Conservation (phyloP, 2,113 vertebrate genomes). For the Muntiacus reevesi region DNA sequence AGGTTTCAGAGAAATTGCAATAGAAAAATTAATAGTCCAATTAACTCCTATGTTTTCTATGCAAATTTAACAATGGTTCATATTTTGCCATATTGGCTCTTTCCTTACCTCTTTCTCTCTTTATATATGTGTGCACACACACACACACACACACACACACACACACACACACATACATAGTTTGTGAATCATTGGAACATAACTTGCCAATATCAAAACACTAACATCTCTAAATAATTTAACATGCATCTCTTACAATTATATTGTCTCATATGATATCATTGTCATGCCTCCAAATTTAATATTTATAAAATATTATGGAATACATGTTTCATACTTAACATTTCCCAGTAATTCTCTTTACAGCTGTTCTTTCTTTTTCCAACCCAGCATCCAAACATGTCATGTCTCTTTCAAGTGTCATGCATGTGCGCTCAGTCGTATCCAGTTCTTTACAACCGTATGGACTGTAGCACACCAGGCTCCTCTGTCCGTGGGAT, state of each 20-base stretch:
- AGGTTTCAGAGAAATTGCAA: conserved; percentile 8
- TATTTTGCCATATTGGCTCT: not conserved
- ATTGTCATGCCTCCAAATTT: not conserved
- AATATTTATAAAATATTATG: not conserved
- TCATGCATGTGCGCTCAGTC: accelerated
- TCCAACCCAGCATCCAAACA: not conserved
- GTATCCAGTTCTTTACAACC: not conserved
- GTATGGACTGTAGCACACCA: not conserved
- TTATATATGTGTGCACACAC: too few relatives aligned
- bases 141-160: not conserved
- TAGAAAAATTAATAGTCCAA: not conserved
- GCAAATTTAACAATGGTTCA: not conserved
- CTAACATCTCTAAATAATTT: not conserved
- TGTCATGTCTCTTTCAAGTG: not conserved
- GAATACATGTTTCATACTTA: not conserved
- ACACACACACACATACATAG: not conserved
- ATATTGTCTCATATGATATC: not conserved
- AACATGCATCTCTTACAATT: not conserved
- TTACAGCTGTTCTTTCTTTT: not conserved
- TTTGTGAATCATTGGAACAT: not conserved
- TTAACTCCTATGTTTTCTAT: not conserved
- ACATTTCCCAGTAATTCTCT: not conserved
- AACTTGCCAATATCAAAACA: not conserved
- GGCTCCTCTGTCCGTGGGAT: not conserved
- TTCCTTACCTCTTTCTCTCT: not conserved